phyloP scores from a whole-genome alignment of 35 echinoderm and acorn worm species.

The Ophioderma brevispina region DNA sequence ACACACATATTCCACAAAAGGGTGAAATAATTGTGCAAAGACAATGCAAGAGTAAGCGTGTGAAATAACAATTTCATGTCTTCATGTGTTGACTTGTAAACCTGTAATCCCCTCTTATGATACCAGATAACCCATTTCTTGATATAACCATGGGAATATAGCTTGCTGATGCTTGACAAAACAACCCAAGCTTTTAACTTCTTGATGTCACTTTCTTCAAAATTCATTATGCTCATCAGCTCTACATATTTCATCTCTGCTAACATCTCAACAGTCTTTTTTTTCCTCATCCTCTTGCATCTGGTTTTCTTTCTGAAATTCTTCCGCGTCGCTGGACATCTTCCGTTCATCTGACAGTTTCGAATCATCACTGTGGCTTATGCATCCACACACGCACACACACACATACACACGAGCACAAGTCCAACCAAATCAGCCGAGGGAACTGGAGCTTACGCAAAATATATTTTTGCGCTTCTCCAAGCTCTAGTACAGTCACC shows the following conservation, averaged over 20 bases:
- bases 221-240: neutral
- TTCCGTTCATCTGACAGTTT: neutral
- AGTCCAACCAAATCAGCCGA: too few species aligned
- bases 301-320: neutral
- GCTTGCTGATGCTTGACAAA: neutral
- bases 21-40: neutral
- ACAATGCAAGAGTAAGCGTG: neutral
- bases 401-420: too few species aligned
- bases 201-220: neutral
- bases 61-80: slow-evolving; percentile 1
- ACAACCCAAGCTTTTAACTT: neutral
- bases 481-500: too few species aligned
- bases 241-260: neutral
- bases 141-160: neutral
- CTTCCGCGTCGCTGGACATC: neutral
- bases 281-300: neutral
- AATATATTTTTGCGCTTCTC: too few species aligned
- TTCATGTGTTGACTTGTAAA: neutral
- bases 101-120: neutral
- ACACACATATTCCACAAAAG: too few species aligned
- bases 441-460: too few species aligned
- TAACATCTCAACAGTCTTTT: neutral
- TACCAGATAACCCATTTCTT: neutral
- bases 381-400: neutral
- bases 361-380: neutral